These are phyloP conservation scores for Agrochola lychnidis DNA, from an alignment of 2,888 invertebrate species.

Conservation along the genomic window DNA sequence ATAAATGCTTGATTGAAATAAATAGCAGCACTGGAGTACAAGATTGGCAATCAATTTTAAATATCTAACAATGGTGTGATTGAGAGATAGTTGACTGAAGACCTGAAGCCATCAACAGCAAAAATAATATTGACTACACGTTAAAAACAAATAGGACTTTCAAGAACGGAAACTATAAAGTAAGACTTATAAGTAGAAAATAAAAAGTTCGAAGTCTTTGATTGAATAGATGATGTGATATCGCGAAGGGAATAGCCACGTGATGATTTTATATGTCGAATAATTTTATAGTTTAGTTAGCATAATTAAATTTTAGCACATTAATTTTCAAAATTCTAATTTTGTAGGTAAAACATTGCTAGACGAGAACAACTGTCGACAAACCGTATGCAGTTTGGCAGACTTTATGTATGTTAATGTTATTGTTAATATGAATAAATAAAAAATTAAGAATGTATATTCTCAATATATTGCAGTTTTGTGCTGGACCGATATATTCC, in stretches of 20 bases:
- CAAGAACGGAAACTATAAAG: not conserved
- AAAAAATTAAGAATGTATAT: not conserved
- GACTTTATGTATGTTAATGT: too few relatives aligned
- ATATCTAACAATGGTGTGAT: conserved; percentile 33
- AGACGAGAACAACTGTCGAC: too few relatives aligned
- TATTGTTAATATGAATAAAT: too few relatives aligned
- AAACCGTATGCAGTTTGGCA: too few relatives aligned
- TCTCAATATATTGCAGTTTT: not conserved
- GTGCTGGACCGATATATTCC: not conserved
- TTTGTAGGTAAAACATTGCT: too few relatives aligned
- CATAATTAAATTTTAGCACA: too few relatives aligned
- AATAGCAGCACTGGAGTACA: conserved; percentile 8
- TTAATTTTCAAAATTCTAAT: too few relatives aligned
- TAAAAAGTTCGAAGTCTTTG: not conserved
- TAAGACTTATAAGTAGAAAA: not conserved
- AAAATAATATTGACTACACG: not conserved
- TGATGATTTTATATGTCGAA: too few relatives aligned
- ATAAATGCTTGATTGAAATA: conserved; percentile 27
- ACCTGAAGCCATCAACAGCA: not conserved
- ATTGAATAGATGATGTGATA: not conserved
- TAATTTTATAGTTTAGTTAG: too few relatives aligned
- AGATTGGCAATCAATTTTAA: conserved; percentile 54
- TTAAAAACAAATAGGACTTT: not conserved
- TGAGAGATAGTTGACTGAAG: conserved; percentile 32
- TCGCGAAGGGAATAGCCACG: not conserved